phyloP scores from a whole-genome alignment of 92 coral and sea anemone species.

The Epizoanthus ramosus region DNA sequence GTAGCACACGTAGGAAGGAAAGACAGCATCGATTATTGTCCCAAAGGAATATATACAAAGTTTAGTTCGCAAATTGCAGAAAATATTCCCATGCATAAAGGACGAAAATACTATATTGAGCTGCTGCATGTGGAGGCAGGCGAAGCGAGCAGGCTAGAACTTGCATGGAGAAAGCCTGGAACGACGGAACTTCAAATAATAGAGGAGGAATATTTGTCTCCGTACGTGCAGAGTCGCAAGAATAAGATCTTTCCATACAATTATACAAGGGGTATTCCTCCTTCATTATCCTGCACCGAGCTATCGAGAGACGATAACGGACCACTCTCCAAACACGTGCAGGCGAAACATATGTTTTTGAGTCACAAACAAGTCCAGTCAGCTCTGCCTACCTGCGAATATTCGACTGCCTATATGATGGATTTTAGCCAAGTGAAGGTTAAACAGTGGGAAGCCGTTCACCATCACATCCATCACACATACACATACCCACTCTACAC shows the following conservation, averaged over 20 bases:
- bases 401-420: not conserved
- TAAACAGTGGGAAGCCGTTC: constrained; percentile 22
- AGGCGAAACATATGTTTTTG: not conserved
- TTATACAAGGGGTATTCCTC: not conserved
- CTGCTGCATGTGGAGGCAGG: constrained; percentile 11
- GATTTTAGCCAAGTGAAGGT: not conserved
- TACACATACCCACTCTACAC: constrained; percentile 22
- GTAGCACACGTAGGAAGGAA: constrained; percentile 12
- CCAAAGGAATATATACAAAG: constrained; percentile 28
- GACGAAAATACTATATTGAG: constrained; percentile 19
- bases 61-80: constrained; percentile 28
- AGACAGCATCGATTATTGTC: constrained; percentile 20
- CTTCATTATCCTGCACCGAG: constrained; percentile 7
- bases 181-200: not conserved
- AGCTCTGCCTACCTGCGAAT: constrained; percentile 10
- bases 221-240: not conserved
- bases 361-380: constrained; percentile 7
- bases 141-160: constrained; percentile 11
- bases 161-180: constrained; percentile 27
- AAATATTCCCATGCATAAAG: not conserved
- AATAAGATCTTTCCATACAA: no score
- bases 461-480: not conserved
- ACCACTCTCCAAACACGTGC: not conserved
- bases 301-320: not conserved
- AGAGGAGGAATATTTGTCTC: not conserved